Conservation (phyloP, 2,113 vertebrate species). For the Pongo pygmaeus region DNA sequence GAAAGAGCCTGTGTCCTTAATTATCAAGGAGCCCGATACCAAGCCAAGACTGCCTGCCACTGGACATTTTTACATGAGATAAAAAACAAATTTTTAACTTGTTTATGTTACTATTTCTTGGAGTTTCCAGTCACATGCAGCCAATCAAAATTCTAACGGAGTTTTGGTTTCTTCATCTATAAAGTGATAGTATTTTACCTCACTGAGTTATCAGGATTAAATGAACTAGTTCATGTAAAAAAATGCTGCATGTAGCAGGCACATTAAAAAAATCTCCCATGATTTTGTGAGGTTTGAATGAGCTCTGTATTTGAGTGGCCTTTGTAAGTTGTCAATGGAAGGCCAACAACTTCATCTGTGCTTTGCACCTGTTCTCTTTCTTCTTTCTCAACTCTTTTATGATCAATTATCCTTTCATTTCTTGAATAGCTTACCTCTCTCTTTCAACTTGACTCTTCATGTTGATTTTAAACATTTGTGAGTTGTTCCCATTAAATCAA, state of each 20-base stretch:
- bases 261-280: neutral
- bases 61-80: neutral
- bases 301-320: neutral
- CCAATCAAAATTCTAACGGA: neutral
- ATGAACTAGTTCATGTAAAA: neutral
- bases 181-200: neutral
- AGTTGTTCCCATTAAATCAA: neutral
- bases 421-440: neutral
- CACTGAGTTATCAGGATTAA: neutral
- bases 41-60: neutral
- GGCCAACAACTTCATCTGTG: neutral
- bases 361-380: neutral
- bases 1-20: neutral
- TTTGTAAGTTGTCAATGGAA: neutral
- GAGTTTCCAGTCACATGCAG: neutral
- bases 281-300: neutral
- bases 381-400: neutral
- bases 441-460: neutral
- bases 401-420: neutral
- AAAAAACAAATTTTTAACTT: neutral
- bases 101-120: neutral
- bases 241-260: neutral
- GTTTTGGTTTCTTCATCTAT: neutral
- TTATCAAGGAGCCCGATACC: neutral
- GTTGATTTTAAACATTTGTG: neutral